Evolutionary conservation across 2,888 invertebrate genomes (phyloP).

Genomic region (Nymphalis urticae): DNA sequence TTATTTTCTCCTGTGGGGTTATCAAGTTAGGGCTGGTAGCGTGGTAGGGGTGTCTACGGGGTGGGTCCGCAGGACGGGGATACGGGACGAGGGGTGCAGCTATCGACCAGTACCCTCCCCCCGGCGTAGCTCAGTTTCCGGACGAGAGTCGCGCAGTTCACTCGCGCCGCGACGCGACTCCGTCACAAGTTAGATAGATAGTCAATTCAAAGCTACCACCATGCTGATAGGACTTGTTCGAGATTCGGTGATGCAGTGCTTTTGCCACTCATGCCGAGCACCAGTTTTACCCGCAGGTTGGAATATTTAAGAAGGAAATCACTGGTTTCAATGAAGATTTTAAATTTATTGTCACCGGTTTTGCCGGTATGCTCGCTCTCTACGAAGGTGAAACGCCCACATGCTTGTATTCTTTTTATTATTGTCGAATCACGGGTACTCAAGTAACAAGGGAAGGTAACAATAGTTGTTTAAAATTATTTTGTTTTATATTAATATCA

Average conservation of each 20-base stretch:
- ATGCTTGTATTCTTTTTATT: conserved; percentile 38
- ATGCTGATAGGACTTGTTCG: conserved; percentile 95
- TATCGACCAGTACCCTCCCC: conserved; percentile 83
- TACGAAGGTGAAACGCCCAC: conserved; percentile 59
- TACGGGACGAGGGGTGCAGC: conserved; percentile 69
- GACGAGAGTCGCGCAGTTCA: conserved; percentile 84
- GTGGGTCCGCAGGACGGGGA: conserved; percentile 74
- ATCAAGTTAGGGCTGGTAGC: conserved; percentile 77
- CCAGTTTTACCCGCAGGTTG: conserved; percentile 89
- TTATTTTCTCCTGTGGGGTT: conserved; percentile 79
- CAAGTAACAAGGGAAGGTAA: conserved; percentile 21
- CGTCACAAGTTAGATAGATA: conserved; percentile 77
- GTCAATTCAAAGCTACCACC: conserved; percentile 72
- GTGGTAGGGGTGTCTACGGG: conserved; percentile 64
- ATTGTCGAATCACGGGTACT: conserved; percentile 13
- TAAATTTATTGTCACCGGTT: conserved; percentile 48
- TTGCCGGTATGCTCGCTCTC: conserved; percentile 53
- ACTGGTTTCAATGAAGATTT: conserved; percentile 40
- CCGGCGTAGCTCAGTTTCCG: conserved; percentile 79
- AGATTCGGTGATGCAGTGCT: conserved; percentile 96
- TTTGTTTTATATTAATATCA: not conserved
- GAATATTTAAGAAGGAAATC: conserved; percentile 49
- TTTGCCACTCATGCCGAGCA: conserved; percentile 95
- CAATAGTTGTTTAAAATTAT: not conserved
- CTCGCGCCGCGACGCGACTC: conserved; percentile 79